Base-by-base conservation (phyloP, 2,888 invertebrate species). In the Drosophila robusta region DNA sequence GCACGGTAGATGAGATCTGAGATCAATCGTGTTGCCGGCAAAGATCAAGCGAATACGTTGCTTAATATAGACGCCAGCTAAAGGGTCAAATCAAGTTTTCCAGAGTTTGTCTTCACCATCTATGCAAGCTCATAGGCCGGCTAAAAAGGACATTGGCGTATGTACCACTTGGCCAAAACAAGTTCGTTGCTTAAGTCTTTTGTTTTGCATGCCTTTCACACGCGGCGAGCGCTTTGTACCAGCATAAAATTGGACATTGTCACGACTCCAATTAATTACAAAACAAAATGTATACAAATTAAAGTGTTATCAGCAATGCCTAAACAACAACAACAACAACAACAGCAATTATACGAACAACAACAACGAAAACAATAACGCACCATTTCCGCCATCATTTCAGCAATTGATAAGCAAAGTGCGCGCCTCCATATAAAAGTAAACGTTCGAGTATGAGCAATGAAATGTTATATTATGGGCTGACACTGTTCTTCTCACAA, bases 341-440 rank as follows among this genome's bases (percentile, higher is more conserved):
- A 38, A 24, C 54, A 57, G 29, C 55, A 65, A 60, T 68, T 41
- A 32, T 16, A 41, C 32, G 41, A 38, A 26, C 54, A 57, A 29
- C 22, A 41, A 42, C 41, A 32, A 14, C 44, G 47, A 46, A 34
- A 32, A 44, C 41, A 74, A 79, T 80, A 86, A 67, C 62, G 78
- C 78, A 77, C 79, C 81, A 90, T 86, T 90, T 90, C 90, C 90
- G 90, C 90, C 89, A 81, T 90, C 85, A 90, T 85, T 69, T 60
- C 57, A 69, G 56, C 75, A 58, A 47, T 56, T 70, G 89, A 88
- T 88, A 88, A 83, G 68, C 49, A 41, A 55, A 54, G 64, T 71
- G 70, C 45, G 65, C 61, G 81, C 72, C 78, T 54, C 46, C 52
- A 72, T 56, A 50, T 41, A 39, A 24, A 39, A 32, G 58, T 44